A percentile compares a stretch with the other conserved stretches of the same genome.
Conservation (phyloP, 2,888 invertebrate species). For the Trissoscelio sp. region DNA sequence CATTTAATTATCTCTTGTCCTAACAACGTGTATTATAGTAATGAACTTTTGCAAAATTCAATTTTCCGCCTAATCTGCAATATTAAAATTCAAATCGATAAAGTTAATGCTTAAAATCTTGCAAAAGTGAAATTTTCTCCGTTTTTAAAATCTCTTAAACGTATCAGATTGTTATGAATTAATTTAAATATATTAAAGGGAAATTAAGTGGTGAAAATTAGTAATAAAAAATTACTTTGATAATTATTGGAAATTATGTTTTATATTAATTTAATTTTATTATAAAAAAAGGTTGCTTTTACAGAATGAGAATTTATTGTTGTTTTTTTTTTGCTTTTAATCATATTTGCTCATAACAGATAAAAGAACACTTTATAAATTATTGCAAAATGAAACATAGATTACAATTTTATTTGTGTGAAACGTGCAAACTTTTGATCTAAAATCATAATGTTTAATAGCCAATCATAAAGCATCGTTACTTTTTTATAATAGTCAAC, state of each 20-base stretch:
- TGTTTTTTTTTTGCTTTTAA: too few species aligned
- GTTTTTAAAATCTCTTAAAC: neutral
- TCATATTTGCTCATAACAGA: neutral
- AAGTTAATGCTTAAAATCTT: slow-evolving; percentile 1
- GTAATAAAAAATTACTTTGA: too few species aligned
- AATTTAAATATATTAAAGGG: neutral
- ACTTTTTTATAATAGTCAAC: neutral
- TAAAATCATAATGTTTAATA: slow-evolving; percentile 3
- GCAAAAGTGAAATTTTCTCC: slow-evolving; percentile 25
- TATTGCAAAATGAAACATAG: slow-evolving; percentile 1
- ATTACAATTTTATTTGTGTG: neutral
- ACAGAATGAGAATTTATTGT: too few species aligned
- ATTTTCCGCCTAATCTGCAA: slow-evolving; percentile 7
- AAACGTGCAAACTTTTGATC: neutral
- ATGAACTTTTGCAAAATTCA: neutral
- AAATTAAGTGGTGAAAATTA: neutral
- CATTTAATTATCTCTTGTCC: too few species aligned
- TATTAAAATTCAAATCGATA: slow-evolving; percentile 28
- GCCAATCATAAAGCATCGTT: neutral
- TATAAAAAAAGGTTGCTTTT: too few species aligned
- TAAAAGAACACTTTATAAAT: neutral
- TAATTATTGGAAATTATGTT: too few species aligned
- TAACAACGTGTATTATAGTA: too few species aligned
- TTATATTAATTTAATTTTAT: too few species aligned
- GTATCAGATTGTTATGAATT: neutral